Percentiles rank a stretch among this genome's conserved stretches.
These are phyloP conservation scores for Agrochola litura DNA, from an alignment of 2,888 invertebrate species.

Conservation along the genomic window DNA sequence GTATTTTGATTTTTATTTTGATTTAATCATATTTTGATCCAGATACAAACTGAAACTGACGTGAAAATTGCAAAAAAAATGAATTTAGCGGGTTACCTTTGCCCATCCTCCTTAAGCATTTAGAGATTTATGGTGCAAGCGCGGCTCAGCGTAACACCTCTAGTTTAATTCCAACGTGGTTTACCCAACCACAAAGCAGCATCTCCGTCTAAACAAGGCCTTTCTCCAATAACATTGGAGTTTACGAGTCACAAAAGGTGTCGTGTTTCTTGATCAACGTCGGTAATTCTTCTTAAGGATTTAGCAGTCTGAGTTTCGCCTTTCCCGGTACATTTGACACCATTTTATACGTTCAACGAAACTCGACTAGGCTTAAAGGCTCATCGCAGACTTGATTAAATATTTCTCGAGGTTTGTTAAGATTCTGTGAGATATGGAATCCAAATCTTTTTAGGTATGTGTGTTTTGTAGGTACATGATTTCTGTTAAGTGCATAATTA, in stretches of 20 bases:
- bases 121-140: too few relatives aligned
- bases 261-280: slow-evolving; percentile 59
- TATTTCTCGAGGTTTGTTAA: slow-evolving; percentile 59
- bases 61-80: too few relatives aligned
- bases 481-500: not conserved
- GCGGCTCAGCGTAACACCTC: not conserved
- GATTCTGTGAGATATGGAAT: slow-evolving; percentile 49
- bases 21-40: too few relatives aligned
- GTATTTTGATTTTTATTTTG: too few relatives aligned
- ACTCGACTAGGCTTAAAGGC: slow-evolving; percentile 67
- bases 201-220: not conserved
- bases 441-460: slow-evolving; percentile 20
- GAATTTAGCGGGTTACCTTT: too few relatives aligned
- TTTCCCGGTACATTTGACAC: slow-evolving; percentile 71
- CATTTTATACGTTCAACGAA: slow-evolving; percentile 68
- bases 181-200: slow-evolving; percentile 26
- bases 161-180: slow-evolving; percentile 1
- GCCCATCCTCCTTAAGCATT: too few relatives aligned
- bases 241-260: slow-evolving; percentile 51
- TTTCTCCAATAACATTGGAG: slow-evolving; percentile 38
- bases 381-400: slow-evolving; percentile 70
- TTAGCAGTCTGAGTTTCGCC: slow-evolving; percentile 63
- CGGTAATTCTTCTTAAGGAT: slow-evolving; percentile 57
- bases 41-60: too few relatives aligned
- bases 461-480: not conserved